These are phyloP conservation scores for Antechinus flavipes DNA, from an alignment of 2,113 vertebrate species.

Conservation along the genomic window DNA sequence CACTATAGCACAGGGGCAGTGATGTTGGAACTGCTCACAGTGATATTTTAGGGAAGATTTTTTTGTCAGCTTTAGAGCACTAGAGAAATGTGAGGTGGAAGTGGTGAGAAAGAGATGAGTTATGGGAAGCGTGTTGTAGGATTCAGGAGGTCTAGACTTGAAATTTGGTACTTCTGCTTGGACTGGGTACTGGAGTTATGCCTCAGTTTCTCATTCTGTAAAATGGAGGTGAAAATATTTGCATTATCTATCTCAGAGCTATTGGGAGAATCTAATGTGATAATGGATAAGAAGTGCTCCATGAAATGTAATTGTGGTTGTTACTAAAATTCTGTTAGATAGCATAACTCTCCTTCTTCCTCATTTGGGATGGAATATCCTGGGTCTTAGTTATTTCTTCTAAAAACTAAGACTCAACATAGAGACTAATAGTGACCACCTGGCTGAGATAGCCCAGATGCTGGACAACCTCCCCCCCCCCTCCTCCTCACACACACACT, in stretches of 20 bases:
- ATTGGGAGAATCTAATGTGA: neutral
- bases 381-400: constrained; percentile 63
- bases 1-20: neutral
- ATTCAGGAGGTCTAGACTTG: neutral
- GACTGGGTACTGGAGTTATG: neutral
- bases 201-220: neutral
- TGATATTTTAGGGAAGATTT: neutral
- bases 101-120: neutral
- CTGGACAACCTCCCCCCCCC: constrained; percentile 1
- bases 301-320: neutral
- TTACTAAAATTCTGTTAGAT: constrained; percentile 40
- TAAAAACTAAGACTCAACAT: constrained; percentile 65
- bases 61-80: neutral
- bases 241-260: neutral
- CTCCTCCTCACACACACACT: neutral
- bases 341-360: constrained; percentile 14
- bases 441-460: constrained; percentile 56
- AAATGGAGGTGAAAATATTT: neutral
- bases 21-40: neutral
- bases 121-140: neutral
- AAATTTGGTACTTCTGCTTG: neutral
- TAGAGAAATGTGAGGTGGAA: neutral
- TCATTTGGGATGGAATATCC: constrained; percentile 55
- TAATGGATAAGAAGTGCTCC: neutral
- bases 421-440: constrained; percentile 66